These are phyloP conservation scores for Macrophya alboannulata DNA, from an alignment of 2,888 invertebrate genomes.

Conservation along the genomic window DNA sequence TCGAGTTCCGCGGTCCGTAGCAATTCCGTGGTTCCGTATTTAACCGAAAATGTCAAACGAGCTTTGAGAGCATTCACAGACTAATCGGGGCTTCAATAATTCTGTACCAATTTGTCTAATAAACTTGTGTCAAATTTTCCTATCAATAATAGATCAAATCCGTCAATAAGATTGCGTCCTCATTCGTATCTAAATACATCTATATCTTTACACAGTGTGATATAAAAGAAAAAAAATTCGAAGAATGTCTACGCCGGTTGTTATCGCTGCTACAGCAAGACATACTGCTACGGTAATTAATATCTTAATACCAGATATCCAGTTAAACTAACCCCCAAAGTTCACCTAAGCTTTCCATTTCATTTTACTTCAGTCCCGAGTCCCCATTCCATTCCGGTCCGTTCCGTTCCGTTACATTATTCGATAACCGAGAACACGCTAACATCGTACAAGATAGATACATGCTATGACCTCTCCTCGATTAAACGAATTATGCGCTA, in stretches of 20 bases:
- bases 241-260: conserved; percentile 85
- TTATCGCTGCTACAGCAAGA: conserved; percentile 91
- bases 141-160: background rate
- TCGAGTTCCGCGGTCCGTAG: background rate
- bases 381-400: background rate
- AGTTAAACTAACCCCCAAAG: conserved; percentile 40
- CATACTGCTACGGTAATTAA: conserved; percentile 92
- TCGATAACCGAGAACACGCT: background rate
- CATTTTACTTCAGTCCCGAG: background rate
- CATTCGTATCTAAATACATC: background rate
- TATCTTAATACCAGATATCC: conserved; percentile 36
- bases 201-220: background rate
- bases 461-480: background rate
- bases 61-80: background rate
- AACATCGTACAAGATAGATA: background rate
- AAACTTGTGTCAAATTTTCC: background rate
- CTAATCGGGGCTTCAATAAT: background rate
- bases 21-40: background rate
- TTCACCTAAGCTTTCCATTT: conserved; percentile 52
- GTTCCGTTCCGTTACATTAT: background rate
- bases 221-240: conserved; percentile 44
- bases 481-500: background rate
- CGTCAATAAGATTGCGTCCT: background rate
- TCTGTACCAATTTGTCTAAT: background rate
- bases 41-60: background rate